phyloP scores from a whole-genome alignment of 2,888 invertebrate genomes.

The Zele albiditarsus region DNA sequence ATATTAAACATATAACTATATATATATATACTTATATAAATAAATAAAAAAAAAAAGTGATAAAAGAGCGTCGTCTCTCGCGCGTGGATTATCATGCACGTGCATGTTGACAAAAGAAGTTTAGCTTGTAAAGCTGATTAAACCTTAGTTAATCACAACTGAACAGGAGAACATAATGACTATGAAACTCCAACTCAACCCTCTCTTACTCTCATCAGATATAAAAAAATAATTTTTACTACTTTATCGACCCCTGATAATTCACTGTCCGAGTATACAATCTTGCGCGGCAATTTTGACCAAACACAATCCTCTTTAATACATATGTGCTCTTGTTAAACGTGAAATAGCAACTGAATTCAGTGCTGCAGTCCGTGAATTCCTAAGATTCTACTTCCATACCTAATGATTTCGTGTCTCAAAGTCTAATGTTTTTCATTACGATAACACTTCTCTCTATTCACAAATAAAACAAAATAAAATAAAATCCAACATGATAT shows the following conservation, averaged over 20 bases:
- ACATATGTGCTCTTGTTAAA: conserved; percentile 51
- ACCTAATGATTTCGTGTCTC: conserved; percentile 55
- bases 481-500: background rate
- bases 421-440: conserved; percentile 49
- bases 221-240: background rate
- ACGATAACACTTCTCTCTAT: conserved; percentile 35
- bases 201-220: too few relatives aligned
- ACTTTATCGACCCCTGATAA: conserved; percentile 54
- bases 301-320: conserved; percentile 40
- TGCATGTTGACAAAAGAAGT: conserved; percentile 71
- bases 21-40: background rate
- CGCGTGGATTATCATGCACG: conserved; percentile 68
- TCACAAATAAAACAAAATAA: conserved; percentile 28
- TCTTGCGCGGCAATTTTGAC: conserved; percentile 67
- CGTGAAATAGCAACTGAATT: conserved; percentile 70
- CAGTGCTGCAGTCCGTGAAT: conserved; percentile 68
- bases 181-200: conserved; percentile 1
- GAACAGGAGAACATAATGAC: conserved; percentile 60
- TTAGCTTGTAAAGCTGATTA: conserved; percentile 72
- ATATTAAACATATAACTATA: background rate
- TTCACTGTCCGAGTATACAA: conserved; percentile 62
- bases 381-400: conserved; percentile 65
- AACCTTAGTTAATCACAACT: conserved; percentile 71
- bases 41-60: background rate
- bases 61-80: conserved; percentile 53